These are phyloP conservation scores for Toxotes chatareus DNA, from an alignment of 2,113 vertebrate genomes.

Conservation along the genomic window DNA sequence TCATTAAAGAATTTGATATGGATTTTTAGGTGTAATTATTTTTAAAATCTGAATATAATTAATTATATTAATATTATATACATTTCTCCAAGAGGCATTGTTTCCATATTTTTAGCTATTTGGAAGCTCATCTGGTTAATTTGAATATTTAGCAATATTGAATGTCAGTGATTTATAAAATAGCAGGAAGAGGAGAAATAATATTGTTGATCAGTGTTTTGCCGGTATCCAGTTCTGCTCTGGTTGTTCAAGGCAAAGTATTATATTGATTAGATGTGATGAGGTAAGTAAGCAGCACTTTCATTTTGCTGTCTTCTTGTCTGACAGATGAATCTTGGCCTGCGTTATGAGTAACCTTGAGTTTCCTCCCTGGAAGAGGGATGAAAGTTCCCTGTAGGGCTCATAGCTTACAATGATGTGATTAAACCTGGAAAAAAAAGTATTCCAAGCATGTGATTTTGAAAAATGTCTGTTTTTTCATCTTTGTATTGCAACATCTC, in stretches of 20 bases:
- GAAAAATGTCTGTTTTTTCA: neutral
- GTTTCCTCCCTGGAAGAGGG: neutral
- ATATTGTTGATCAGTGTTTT: neutral
- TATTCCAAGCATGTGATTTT: neutral
- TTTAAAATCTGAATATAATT: neutral
- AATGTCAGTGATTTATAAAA: neutral
- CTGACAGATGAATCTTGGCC: neutral
- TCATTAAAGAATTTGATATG: neutral
- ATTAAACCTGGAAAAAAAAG: neutral
- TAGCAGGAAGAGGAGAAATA: neutral
- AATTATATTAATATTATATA: too few relatives aligned
- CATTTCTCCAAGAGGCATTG: neutral
- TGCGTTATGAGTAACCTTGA: constrained; percentile 14
- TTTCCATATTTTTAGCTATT: neutral
- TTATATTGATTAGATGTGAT: neutral
- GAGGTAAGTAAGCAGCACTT: constrained; percentile 7
- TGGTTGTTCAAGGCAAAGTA: neutral
- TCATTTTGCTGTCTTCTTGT: neutral
- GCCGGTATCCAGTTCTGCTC: constrained; percentile 1
- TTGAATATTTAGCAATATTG: neutral
- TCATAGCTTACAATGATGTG: neutral
- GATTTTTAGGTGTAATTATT: neutral
- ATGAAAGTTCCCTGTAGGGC: neutral
- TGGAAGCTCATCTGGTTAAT: neutral
- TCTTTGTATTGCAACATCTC: neutral